Evolutionary conservation across 2,797 vertebrate genomes (phyloP).

Genomic region (Synanceia verrucosa): DNA sequence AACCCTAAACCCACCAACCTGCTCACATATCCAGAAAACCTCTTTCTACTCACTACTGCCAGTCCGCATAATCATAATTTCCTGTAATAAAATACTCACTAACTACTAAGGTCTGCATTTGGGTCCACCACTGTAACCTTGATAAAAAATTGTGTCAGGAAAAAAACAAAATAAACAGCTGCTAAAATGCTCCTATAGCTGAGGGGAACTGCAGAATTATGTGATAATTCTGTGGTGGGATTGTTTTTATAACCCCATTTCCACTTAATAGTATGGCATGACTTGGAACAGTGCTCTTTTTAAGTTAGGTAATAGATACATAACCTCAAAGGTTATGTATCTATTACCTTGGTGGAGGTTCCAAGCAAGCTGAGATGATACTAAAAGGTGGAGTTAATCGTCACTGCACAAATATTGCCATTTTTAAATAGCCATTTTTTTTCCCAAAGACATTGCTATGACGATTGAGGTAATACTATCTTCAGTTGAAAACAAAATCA

Average conservation of each 20-base stretch:
- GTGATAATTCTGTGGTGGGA: not conserved
- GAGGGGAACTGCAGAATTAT: not conserved
- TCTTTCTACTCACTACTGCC: too few relatives aligned
- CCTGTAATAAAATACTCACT: too few relatives aligned
- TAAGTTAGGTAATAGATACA: too few relatives aligned
- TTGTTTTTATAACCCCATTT: not conserved
- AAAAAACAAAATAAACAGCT: not conserved
- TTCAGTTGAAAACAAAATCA: not conserved
- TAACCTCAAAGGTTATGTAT: not conserved
- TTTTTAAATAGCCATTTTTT: not conserved
- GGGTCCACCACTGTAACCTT: not conserved
- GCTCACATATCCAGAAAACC: too few relatives aligned
- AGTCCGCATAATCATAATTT: too few relatives aligned
- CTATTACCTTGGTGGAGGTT: not conserved
- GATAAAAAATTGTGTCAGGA: not conserved
- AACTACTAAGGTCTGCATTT: too few relatives aligned
- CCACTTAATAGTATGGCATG: not conserved
- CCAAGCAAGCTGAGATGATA: not conserved
- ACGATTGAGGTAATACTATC: not conserved
- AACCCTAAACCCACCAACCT: too few relatives aligned
- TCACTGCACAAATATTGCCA: too few relatives aligned
- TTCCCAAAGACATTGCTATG: not conserved
- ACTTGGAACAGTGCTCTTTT: accelerated
- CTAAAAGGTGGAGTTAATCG: not conserved
- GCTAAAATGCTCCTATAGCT: not conserved